Base-by-base conservation (phyloP, 2,797 vertebrate species). In the Melanotaenia parkinsoni region DNA sequence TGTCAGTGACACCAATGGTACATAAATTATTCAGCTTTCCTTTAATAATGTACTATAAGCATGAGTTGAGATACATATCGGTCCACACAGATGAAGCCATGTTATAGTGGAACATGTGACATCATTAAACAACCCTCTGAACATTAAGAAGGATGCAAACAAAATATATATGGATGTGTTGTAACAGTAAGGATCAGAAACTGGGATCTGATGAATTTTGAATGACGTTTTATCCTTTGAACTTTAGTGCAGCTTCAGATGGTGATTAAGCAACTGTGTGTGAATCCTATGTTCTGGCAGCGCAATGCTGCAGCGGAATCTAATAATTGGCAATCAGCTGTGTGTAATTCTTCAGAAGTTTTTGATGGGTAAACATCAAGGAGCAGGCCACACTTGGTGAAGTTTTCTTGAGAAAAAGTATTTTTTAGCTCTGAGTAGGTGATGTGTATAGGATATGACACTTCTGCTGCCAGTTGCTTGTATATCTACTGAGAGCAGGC, bases 11-110 rank as follows among this genome's bases (percentile, higher is more conserved):
- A 58, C 76, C 81, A 83, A 30, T 82, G 74, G 77, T 77, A 4
- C 28, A 90, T 93, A 79, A 91, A 91, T 93, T 86, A 92, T 94
- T 94, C 77, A 92, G 22, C 72, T 81, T 85, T 79, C 81, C 74
- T 83, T 92, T 82, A 93, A 92, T 93, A 78, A 91, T 93, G 88
- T 86, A 90, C 70, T 63, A 12, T 85, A 80, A 68, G 73, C 73
- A 83, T 85, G 81, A 32, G 58, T 72, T 76, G 74, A 87, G 82
- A 90, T 90, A 83, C 68, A 82, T 74, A 70, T 63, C 26, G 63
- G 70, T 83, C 63, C 61, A 70, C 51, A 35, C 59, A 77, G 76
- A 66, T 54, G 77, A 82, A 79, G 79, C 72, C 14, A 60, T 78
- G 86, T 81, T 67, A 62, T 61, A 65, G 74, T 81, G 82, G 61